Conservation (phyloP, 2,797 vertebrate species). For the Etheostoma nigrum region DNA sequence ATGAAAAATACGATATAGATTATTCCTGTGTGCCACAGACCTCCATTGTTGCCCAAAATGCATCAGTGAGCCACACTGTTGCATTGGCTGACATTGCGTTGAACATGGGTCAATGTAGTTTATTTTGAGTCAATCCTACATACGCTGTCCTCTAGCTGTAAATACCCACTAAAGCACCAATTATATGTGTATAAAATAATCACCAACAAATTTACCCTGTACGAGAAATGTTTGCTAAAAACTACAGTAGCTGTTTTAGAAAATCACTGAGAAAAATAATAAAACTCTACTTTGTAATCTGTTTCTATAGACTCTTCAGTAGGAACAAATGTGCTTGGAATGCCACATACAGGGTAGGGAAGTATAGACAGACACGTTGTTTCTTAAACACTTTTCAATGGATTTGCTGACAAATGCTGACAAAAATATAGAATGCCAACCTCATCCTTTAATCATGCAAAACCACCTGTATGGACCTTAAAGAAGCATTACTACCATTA, state of each 20-base stretch:
- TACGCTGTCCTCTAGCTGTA: too few species aligned
- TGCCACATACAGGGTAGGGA: too few species aligned
- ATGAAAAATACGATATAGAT: neutral
- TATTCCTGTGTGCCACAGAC: neutral
- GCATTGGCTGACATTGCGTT: too few species aligned
- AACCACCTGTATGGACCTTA: neutral
- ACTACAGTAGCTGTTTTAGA: neutral
- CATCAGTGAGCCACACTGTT: neutral
- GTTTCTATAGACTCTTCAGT: too few species aligned
- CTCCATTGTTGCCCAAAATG: neutral
- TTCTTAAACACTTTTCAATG: too few species aligned
- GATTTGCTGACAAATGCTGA: neutral
- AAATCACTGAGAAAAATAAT: too few species aligned
- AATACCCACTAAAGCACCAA: too few species aligned
- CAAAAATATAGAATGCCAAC: neutral
- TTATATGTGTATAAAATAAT: constrained; percentile 4
- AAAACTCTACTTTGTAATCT: neutral
- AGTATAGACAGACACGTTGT: too few species aligned
- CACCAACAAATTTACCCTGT: neutral
- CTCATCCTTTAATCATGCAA: neutral
- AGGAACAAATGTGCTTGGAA: too few species aligned
- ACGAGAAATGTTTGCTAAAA: neutral
- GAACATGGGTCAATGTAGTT: too few species aligned
- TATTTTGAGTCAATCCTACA: too few species aligned
- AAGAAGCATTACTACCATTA: neutral